These are phyloP conservation scores for Helostoma temminkii DNA, from an alignment of 2,797 vertebrate genomes.

Conservation along the genomic window DNA sequence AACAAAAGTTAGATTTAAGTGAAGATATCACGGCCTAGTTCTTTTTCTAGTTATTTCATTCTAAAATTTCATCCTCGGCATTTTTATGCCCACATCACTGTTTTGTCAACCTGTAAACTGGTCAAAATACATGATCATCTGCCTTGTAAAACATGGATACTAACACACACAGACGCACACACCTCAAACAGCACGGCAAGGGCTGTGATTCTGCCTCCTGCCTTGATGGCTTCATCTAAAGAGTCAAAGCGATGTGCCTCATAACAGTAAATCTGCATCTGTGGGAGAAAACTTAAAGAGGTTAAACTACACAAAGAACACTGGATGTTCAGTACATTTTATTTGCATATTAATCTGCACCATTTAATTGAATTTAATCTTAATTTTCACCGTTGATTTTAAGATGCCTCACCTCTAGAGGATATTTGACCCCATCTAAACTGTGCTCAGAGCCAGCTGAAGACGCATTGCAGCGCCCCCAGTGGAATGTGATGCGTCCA, in stretches of 20 bases:
- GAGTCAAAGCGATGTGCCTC: constrained; percentile 86
- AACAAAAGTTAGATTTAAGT: too few species aligned
- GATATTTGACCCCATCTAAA: constrained; percentile 92
- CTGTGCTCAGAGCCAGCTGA: constrained; percentile 96
- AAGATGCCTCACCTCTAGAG: constrained; percentile 89
- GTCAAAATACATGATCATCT: constrained; percentile 8
- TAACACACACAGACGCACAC: constrained; percentile 11
- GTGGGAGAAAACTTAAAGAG: constrained; percentile 49
- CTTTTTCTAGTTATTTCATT: too few species aligned
- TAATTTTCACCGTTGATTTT: not conserved
- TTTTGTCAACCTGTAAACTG: constrained; percentile 13
- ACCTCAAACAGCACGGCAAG: constrained; percentile 96
- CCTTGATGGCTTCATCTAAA: constrained; percentile 89
- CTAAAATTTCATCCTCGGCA: too few species aligned
- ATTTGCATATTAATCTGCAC: too few species aligned
- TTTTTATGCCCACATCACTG: too few species aligned
- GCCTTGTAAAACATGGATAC: not conserved
- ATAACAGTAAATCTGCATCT: constrained; percentile 99
- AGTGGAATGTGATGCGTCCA: constrained; percentile 95
- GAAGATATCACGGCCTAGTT: too few species aligned
- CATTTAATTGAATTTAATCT: too few species aligned
- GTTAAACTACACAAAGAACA: too few species aligned
- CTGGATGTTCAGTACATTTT: too few species aligned
- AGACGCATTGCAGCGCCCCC: constrained; percentile 95
- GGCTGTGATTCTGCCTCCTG: constrained; percentile 91